Evolutionary conservation across 2,888 invertebrate species (phyloP).

Genomic region (Scelioninae gen. 2): DNA sequence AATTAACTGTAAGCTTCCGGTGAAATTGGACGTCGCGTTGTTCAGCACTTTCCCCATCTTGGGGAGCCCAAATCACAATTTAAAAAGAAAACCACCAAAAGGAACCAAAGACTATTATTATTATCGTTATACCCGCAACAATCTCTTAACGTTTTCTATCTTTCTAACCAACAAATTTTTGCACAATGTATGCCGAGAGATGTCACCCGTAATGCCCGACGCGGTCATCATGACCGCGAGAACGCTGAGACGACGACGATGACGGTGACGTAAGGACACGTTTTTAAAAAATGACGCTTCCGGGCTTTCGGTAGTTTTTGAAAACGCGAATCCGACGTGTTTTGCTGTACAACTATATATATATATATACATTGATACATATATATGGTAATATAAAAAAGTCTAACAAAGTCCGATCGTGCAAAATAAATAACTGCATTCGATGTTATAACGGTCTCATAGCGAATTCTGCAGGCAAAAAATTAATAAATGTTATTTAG

Average conservation of each 20-base stretch:
- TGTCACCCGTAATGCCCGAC: too few species aligned
- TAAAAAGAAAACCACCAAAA: slow-evolving; percentile 31
- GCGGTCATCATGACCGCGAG: too few species aligned
- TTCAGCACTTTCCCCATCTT: slow-evolving; percentile 50
- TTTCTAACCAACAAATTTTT: slow-evolving; percentile 21
- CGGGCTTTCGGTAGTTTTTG: slow-evolving; percentile 22
- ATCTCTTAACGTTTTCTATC: slow-evolving; percentile 23
- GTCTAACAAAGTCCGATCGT: slow-evolving; percentile 55
- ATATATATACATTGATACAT: slow-evolving; percentile 48
- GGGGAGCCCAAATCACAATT: slow-evolving; percentile 40
- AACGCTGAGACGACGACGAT: too few species aligned
- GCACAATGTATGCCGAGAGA: slow-evolving; percentile 8
- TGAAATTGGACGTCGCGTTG: slow-evolving; percentile 37
- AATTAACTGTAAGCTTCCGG: slow-evolving; percentile 45
- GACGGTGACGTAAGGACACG: too few species aligned
- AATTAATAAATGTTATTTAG: slow-evolving; percentile 45
- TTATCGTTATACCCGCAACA: slow-evolving; percentile 20
- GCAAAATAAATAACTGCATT: slow-evolving; percentile 47
- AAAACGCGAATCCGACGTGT: slow-evolving; percentile 1
- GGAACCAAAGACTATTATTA: slow-evolving; percentile 46
- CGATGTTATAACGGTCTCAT: slow-evolving; percentile 46
- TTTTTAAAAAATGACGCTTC: too few species aligned
- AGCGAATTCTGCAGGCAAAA: slow-evolving; percentile 28
- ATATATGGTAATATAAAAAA: slow-evolving; percentile 28
- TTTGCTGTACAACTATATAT: slow-evolving; percentile 24